Evolutionary conservation across 1,140 invertebrate genomes (phyloP).

Genomic region (Ridgeia piscesae): DNA sequence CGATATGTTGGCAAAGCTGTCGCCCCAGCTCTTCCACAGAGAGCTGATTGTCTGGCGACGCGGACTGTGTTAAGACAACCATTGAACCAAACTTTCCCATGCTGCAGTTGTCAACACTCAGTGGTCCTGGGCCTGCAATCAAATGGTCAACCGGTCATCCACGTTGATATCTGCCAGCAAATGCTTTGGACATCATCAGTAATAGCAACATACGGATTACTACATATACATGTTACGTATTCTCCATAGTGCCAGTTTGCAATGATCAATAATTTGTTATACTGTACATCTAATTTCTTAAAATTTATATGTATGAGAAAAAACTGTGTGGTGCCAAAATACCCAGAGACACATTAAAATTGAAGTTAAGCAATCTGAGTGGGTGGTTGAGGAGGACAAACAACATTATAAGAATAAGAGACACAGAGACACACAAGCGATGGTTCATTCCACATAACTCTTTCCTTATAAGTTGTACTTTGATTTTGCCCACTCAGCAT

Average conservation of each 20-base stretch:
- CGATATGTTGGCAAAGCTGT: slow-evolving; percentile 86
- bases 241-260: background rate
- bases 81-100: slow-evolving; percentile 83
- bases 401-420: too few relatives aligned
- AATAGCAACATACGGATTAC: background rate
- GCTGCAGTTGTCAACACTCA: slow-evolving; percentile 31
- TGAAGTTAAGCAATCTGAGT: too few relatives aligned
- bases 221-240: background rate
- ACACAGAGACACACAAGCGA: too few relatives aligned
- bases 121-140: background rate
- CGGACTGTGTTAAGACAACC: slow-evolving; percentile 65
- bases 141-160: background rate
- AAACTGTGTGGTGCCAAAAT: too few relatives aligned
- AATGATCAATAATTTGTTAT: too few relatives aligned
- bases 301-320: too few relatives aligned
- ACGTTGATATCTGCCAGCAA: background rate
- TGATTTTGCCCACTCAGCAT: too few relatives aligned
- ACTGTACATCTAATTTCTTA: too few relatives aligned
- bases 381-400: too few relatives aligned
- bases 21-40: slow-evolving; percentile 65
- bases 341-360: too few relatives aligned
- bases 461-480: too few relatives aligned
- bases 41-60: slow-evolving; percentile 19
- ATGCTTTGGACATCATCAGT: background rate
- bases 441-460: too few relatives aligned